These are phyloP conservation scores for Chymomyza costata DNA, from an alignment of 1,140 invertebrate species.

Conservation along the genomic window DNA sequence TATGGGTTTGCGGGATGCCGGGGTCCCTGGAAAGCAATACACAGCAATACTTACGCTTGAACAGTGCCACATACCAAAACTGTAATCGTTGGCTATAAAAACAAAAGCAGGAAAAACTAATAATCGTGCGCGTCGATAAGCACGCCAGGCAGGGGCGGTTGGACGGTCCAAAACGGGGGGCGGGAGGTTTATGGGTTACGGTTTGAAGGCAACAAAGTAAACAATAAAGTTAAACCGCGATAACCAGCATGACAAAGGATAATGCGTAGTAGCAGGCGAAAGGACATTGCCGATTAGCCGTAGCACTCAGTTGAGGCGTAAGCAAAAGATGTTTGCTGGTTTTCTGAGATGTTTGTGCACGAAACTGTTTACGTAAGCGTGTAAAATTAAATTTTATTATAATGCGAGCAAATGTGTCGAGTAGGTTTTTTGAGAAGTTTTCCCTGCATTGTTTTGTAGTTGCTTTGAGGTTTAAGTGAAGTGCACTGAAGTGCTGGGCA, in stretches of 20 bases:
- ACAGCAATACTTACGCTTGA: conserved; percentile 1
- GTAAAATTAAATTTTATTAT: conserved; percentile 66
- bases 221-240: conserved; percentile 67
- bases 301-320: conserved; percentile 40
- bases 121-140: conserved; percentile 63
- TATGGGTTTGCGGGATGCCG: too few relatives aligned
- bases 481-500: conserved; percentile 16
- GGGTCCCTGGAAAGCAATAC: conserved; percentile 5
- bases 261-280: conserved; percentile 39
- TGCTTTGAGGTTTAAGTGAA: conserved; percentile 10
- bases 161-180: not conserved
- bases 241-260: conserved; percentile 66
- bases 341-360: not conserved
- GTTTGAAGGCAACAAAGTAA: conserved; percentile 19
- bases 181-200: not conserved
- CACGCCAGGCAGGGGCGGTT: conserved; percentile 31
- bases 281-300: conserved; percentile 43
- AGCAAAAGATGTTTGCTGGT: conserved; percentile 19
- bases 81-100: conserved; percentile 62
- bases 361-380: conserved; percentile 58
- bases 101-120: conserved; percentile 64
- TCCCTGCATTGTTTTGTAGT: conserved; percentile 15
- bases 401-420: conserved; percentile 40
- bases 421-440: conserved; percentile 12
- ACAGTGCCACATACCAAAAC: conserved; percentile 43